Percentiles rank a stretch among this genome's conserved stretches.
These are phyloP conservation scores for Ptilorrhoa leucosticta DNA, from an alignment of 2,113 vertebrate genomes.

Conservation along the genomic window DNA sequence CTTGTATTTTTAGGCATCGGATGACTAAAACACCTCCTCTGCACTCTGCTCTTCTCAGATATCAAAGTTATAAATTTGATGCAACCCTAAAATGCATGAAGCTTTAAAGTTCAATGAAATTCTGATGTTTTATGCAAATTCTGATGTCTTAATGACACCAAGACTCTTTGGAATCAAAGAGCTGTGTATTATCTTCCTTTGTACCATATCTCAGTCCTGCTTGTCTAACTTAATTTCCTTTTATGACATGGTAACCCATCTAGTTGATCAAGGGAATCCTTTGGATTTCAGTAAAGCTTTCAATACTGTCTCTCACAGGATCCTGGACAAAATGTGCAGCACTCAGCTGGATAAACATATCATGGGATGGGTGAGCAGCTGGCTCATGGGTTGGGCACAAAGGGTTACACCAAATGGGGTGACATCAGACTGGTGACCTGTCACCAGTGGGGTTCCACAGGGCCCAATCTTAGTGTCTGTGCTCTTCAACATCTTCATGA, in stretches of 20 bases:
- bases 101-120: neutral
- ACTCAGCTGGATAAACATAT: neutral
- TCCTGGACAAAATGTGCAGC: neutral
- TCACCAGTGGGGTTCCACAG: too few relatives aligned
- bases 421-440: neutral
- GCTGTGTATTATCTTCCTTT: neutral
- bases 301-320: neutral
- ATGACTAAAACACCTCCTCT: conserved; percentile 34
- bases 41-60: neutral
- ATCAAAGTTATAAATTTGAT: neutral
- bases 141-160: neutral
- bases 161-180: neutral
- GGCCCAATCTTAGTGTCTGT: neutral
- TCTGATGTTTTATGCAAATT: neutral
- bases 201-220: neutral
- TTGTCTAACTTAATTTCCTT: neutral
- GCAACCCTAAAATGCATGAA: neutral
- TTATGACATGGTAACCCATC: neutral
- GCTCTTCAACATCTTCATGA: neutral
- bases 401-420: neutral
- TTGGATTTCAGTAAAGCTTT: neutral
- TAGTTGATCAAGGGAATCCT: neutral
- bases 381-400: neutral
- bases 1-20: conserved; percentile 31
- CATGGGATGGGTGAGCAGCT: neutral